phyloP scores from a whole-genome alignment of 2,888 invertebrate species.

The Pseudococcus viburni region DNA sequence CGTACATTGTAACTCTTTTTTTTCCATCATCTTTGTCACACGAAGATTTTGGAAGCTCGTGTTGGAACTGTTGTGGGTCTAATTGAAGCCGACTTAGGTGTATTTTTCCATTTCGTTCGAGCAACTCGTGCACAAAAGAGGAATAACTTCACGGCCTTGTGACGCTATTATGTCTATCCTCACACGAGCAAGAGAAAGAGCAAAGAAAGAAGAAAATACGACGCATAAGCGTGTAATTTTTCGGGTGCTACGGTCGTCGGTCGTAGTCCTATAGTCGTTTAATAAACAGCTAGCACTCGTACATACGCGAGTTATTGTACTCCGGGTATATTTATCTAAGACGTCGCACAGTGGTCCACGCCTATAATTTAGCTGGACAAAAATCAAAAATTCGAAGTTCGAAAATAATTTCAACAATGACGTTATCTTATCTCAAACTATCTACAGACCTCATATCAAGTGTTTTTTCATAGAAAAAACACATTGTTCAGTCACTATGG shows the following conservation, averaged over 20 bases:
- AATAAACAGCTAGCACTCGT: conserved; percentile 6
- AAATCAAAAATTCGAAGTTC: too few relatives aligned
- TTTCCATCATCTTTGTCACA: not conserved
- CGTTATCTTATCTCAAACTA: too few relatives aligned
- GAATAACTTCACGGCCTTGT: conserved; percentile 48
- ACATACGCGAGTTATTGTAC: not conserved
- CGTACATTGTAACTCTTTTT: not conserved
- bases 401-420: too few relatives aligned
- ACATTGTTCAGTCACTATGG: too few relatives aligned
- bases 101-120: conserved; percentile 26
- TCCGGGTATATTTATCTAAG: not conserved
- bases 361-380: too few relatives aligned
- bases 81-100: conserved; percentile 14
- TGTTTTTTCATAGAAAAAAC: too few relatives aligned
- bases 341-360: too few relatives aligned
- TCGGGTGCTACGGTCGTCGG: conserved; percentile 10
- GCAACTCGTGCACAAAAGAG: conserved; percentile 6
- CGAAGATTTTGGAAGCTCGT: conserved; percentile 19
- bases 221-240: conserved; percentile 52
- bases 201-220: not conserved
- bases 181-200: not conserved
- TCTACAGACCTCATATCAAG: too few relatives aligned
- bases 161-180: conserved; percentile 34
- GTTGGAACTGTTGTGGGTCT: conserved; percentile 7
- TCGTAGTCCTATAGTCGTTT: conserved; percentile 17